A percentile compares a stretch with the other conserved stretches of the same genome.
Conservation (phyloP, 2,113 vertebrate species). For the Choloepus hoffmanni region DNA sequence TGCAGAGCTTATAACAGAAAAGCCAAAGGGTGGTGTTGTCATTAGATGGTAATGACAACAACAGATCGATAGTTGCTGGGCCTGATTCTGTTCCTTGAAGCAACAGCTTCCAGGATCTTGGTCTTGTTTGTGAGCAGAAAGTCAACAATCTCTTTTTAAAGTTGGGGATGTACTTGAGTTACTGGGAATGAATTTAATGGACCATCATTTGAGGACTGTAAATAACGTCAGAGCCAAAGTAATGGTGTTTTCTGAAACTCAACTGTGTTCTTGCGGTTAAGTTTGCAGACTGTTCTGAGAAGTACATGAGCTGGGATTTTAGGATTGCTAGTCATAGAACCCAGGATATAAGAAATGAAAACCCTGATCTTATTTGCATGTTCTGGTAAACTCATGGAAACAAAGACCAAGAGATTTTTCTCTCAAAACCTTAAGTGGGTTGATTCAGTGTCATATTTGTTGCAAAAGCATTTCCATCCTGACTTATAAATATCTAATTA, state of each 20-base stretch:
- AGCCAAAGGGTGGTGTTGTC: background rate
- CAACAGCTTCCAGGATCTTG: background rate
- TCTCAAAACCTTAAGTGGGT: background rate
- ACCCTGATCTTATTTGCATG: background rate
- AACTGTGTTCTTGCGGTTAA: background rate
- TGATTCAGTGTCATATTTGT: background rate
- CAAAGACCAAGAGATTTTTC: background rate
- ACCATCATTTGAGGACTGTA: background rate
- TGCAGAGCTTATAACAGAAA: slow-evolving; percentile 44
- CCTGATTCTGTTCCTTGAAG: slow-evolving; percentile 42
- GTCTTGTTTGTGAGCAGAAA: background rate
- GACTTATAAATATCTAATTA: slow-evolving; percentile 24
- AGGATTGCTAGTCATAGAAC: background rate
- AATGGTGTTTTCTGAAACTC: background rate
- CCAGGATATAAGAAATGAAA: background rate
- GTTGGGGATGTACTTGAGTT: background rate
- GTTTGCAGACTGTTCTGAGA: slow-evolving; percentile 28
- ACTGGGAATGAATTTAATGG: background rate
- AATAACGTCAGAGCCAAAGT: background rate
- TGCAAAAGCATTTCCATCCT: background rate
- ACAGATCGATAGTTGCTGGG: background rate
- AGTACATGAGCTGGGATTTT: background rate
- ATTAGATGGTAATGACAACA: background rate
- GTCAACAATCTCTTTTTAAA: background rate
- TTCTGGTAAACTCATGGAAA: background rate